Base-by-base conservation (phyloP, 2,113 vertebrate species). In the Burhinus oedicnemus region DNA sequence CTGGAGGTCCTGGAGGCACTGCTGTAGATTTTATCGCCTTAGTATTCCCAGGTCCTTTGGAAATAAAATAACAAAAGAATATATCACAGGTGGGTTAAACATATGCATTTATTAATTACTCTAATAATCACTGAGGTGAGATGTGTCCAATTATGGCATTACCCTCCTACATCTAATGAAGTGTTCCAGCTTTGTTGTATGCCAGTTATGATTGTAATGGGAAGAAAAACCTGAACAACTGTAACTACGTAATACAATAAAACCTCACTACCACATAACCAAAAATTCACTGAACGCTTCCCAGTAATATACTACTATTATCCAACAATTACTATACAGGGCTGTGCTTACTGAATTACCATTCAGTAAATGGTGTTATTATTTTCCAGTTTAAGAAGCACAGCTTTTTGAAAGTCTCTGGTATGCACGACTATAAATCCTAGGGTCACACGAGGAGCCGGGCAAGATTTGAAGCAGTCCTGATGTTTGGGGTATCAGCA, bases 1-100 rank as follows among this genome's bases (percentile, higher is more conserved):
- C 98, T 0, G 99, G 99, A 77, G 99, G 99, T 75, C 99, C 99
- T 34, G 98, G 99, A 87, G 99, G 98, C 79, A 98, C 97, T 70
- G 98, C 90, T 26, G 97, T 96, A 54, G 98, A 96, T 95, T 98
- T 98, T 91, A 98, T 90, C 17, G 89, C 93, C 87, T 99, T 99
- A 78, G 95, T 98, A 96, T 96, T 97, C 66, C 98, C 98, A 81
- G 98, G 95, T 94, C 98, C 99, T 99, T 97, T 47, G 81, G 91
- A 66, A 97, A 94, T 49, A 21, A 97, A 95, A 86, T 10, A 93
- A 57, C 60, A 68, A 79, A 93, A 89, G 26, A 66, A 62, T 57
- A 9, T 64, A 57, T 93, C 51, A 96, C 26, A 74, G 68, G 7
- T 7, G 86, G 30, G 5, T 89, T 83, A 93, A 94, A 90, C 86